Conservation (phyloP, 2,797 vertebrate genomes). For the Peromyscus nudipes region DNA sequence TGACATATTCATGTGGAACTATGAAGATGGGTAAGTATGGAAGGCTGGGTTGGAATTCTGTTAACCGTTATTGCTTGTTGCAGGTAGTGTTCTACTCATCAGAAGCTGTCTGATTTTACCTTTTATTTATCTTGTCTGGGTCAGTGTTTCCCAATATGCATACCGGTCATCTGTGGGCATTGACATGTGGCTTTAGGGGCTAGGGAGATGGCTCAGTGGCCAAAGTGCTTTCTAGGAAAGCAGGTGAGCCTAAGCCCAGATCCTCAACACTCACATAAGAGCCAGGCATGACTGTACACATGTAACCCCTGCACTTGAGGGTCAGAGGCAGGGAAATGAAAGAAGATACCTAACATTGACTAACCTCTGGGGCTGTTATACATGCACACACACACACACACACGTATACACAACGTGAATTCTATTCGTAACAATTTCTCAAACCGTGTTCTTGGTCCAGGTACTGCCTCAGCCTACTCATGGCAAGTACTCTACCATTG, state of each 20-base stretch:
- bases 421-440: neutral
- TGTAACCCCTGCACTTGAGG: neutral
- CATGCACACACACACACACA: neutral
- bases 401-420: neutral
- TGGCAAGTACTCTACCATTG: neutral
- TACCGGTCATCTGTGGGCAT: neutral
- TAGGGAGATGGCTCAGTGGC: neutral
- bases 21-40: constrained; percentile 96
- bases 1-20: constrained; percentile 99
- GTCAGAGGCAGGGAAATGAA: neutral
- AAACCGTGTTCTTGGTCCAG: neutral
- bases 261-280: neutral
- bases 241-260: too few relatives aligned
- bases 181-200: neutral
- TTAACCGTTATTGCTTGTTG: neutral
- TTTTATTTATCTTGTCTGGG: neutral
- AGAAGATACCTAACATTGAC: neutral
- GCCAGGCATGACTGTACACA: neutral
- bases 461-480: neutral
- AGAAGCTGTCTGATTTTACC: constrained; percentile 11
- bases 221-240: neutral
- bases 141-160: neutral
- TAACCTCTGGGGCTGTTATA: neutral
- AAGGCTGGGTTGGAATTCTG: neutral
- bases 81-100: neutral